A percentile compares a stretch with the other conserved stretches of the same genome.
Evolutionary conservation across 2,888 invertebrate species (phyloP).

Genomic region (Elmis aenea): DNA sequence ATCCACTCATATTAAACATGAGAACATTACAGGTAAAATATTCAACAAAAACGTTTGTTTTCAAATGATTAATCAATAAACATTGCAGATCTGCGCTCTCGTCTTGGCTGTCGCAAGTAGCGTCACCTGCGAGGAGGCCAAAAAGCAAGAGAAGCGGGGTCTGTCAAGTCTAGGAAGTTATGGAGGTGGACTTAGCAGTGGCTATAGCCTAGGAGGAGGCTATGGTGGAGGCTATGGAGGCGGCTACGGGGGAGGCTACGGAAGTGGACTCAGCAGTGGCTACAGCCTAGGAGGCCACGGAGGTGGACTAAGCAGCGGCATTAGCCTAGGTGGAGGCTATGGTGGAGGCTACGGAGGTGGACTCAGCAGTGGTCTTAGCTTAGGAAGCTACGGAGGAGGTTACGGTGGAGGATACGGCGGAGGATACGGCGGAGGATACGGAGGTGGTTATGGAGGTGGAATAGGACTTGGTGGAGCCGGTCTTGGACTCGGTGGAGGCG

Average conservation of each 20-base stretch:
- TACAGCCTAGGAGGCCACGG: constrained; percentile 19
- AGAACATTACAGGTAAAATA: constrained; percentile 21
- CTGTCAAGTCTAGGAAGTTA: constrained; percentile 33
- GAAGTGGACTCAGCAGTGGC: constrained; percentile 13
- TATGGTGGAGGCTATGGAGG: constrained; percentile 4
- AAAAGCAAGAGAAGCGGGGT: constrained; percentile 40
- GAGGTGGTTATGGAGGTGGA: constrained; percentile 15
- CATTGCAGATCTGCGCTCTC: constrained; percentile 32
- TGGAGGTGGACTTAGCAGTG: constrained; percentile 5
- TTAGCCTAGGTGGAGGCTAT: constrained; percentile 8
- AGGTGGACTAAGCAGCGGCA: constrained; percentile 11
- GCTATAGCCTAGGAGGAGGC: constrained; percentile 1
- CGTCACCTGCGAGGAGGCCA: constrained; percentile 20
- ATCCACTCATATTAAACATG: constrained; percentile 20
- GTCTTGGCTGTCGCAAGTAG: constrained; percentile 30
- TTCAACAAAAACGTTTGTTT: constrained; percentile 4
- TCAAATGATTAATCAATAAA: neutral
- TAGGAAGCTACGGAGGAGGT: constrained; percentile 11
- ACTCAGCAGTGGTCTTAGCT: constrained; percentile 16
- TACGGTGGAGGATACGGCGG: constrained; percentile 6
- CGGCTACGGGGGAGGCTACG: constrained; percentile 3
- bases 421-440: constrained; percentile 16
- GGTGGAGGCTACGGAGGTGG: constrained; percentile 6
- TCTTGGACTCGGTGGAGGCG: constrained; percentile 18
- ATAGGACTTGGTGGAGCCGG: constrained; percentile 19